Evolutionary conservation across 2,888 invertebrate species (phyloP), one percentile per base, ranked within the genome.

Genomic region (Acanthosoma haemorrhoidale): DNA sequence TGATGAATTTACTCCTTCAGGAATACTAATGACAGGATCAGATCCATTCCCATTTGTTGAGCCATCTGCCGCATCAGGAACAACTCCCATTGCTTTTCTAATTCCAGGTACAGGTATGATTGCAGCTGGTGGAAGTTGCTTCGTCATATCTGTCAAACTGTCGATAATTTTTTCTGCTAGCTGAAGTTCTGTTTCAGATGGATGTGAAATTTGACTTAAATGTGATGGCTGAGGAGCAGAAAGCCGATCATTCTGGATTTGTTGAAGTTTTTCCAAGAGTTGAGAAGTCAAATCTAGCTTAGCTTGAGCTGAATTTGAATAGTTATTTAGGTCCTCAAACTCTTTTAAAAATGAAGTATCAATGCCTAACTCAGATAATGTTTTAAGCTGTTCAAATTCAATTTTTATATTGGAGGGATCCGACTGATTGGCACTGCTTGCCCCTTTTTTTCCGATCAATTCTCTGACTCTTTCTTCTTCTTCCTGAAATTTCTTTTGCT

Each of bases 271-370:
- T 72, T 87, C 86, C 59, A 96, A 82, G 74, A 96, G 82, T 13
- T 86, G 85, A 6, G 89, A 85, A 75, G 90, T 91, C 71, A 87
- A 86, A 76, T 88, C 87, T 57, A 92, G 81, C 73, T 88, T 85
- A 69, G 83, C 84, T 78, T 90, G 89, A 39, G 41, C 29, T 4
- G 60, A 61, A 57, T 58, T 38, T 31, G 34, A 4, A 13, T 13
- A 4, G 18, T 34, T 31, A 38, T 38, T 36, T 5, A 21, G 13
- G 15, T 25, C 21, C 21, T 60, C 84, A 77, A 92, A 83, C 71
- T 85, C 85, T 72, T 88, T 85, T 43, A 96, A 82, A 81, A 94
- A 96, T 39, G 88, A 87, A 60, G 90, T 85, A 80, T 96, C 94
- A 74, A 96, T 88, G 71, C 96, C 96, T 64, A 94, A 78, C 69